Conservation (phyloP, 2,113 vertebrate genomes). For the Megatriorchis doriae region DNA sequence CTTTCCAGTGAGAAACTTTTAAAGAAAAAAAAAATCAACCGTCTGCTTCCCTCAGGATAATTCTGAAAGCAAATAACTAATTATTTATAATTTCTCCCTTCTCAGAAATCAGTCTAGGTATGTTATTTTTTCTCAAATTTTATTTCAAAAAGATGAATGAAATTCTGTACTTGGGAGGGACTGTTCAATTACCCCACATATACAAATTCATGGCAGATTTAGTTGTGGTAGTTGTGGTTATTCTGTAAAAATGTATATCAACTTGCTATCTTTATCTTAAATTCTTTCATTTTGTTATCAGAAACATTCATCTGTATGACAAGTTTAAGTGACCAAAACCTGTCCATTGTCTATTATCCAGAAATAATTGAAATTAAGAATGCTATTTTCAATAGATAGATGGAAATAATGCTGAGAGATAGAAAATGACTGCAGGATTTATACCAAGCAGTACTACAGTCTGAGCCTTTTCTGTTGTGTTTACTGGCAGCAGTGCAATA, state of each 20-base stretch:
- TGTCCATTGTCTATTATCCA: neutral
- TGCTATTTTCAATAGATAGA: neutral
- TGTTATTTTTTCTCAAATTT: neutral
- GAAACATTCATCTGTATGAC: neutral
- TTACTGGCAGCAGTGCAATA: neutral
- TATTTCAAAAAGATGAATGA: neutral
- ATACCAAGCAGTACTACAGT: neutral
- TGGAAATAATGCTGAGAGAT: neutral
- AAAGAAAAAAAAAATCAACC: neutral
- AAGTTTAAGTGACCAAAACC: neutral
- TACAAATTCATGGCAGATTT: neutral
- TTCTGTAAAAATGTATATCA: neutral
- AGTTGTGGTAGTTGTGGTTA: neutral
- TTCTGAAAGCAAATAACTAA: neutral
- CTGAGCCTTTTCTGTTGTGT: neutral
- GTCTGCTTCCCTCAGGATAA: neutral
- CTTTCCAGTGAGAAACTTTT: neutral
- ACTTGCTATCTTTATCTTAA: neutral
- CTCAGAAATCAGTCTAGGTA: neutral
- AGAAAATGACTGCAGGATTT: neutral
- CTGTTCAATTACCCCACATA: neutral
- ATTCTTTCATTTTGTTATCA: neutral
- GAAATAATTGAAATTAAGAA: neutral
- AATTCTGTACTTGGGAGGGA: neutral
- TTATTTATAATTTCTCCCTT: neutral